phyloP scores from a whole-genome alignment of 2,113 vertebrate species.

The Eurystomus gularis region DNA sequence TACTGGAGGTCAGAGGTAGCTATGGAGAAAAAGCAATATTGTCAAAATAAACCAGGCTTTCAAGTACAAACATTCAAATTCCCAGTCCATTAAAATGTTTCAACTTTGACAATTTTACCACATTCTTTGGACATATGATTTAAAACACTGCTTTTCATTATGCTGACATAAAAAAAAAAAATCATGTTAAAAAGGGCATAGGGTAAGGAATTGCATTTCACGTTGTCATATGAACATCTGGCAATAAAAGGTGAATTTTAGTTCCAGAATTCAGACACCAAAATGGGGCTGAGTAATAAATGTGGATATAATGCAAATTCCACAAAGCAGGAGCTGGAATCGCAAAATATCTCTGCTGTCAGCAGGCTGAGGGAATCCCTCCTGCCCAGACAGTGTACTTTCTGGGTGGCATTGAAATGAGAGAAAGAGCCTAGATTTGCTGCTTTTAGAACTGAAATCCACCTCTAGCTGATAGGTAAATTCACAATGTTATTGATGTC shows the following conservation, averaged over 20 bases:
- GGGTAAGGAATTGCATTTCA: not conserved
- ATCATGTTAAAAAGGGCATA: not conserved
- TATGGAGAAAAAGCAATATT: constrained; percentile 65
- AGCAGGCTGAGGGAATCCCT: not conserved
- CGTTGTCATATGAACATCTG: not conserved
- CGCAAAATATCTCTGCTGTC: not conserved
- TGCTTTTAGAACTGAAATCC: not conserved
- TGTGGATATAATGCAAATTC: not conserved
- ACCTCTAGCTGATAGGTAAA: not conserved
- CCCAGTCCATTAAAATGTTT: constrained; percentile 42
- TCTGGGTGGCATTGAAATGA: not conserved
- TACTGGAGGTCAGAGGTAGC: constrained; percentile 69
- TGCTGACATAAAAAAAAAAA: not conserved
- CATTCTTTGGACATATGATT: not conserved
- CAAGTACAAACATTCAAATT: constrained; percentile 54
- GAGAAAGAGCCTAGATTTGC: not conserved
- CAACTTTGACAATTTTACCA: not conserved
- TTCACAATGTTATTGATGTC: not conserved
- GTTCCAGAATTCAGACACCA: not conserved
- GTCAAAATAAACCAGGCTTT: constrained; percentile 71
- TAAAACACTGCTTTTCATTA: constrained; percentile 32
- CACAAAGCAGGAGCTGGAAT: not conserved
- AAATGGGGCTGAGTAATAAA: not conserved
- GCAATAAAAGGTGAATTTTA: not conserved
- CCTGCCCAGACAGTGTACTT: not conserved